Base-by-base conservation (phyloP, 2,888 invertebrate species). In the Panzeria rudis region DNA sequence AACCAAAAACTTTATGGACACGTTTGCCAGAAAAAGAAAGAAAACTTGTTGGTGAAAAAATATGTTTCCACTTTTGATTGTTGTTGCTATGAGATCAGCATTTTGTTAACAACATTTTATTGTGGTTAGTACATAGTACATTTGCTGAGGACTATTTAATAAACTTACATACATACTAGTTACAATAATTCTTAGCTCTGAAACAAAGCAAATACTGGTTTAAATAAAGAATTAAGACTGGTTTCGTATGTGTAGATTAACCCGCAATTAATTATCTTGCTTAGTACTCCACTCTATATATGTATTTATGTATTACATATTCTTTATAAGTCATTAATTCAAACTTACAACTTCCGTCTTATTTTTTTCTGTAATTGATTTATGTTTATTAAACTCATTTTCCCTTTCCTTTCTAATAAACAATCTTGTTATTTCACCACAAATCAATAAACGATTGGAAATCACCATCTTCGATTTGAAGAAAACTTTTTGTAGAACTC, bases 41-140 rank as follows among this genome's bases (percentile, higher is more conserved):
- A 71, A 41, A 69, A 20, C 3, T 62, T 64, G 20, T 35, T 50
- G 25, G 2, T 15, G 13, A 32, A 62, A 44, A 17, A 29, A 44
- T 15, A 38, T 38, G 13, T 1, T 66, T 66, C 11, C 38, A 56
- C 15, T 29, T 44, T 47, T 32, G 41, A 17, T 61, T 52, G 17
- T 44, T 68, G 23, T 38, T 71, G 66, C 44, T 77, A 84, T 84
- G 80, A 84, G 80, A 81, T 84, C 84, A 84, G 72, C 80, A 56
- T 62, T 75, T 81, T 80, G 72, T 77, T 77, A 73, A 81, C 47
- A 56, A 59, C 32, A 64, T 73, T 75, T 75, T 17, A 68, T 75
- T 64, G 66, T 62, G 62, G 15, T 59, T 62, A 64, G 73, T n/a
- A n/a, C n/a, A n/a, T n/a, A n/a, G n/a, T n/a, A n/a, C 38, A 6